Evolutionary conservation across 2,888 invertebrate genomes (phyloP).

Genomic region (Agrochola circellaris): DNA sequence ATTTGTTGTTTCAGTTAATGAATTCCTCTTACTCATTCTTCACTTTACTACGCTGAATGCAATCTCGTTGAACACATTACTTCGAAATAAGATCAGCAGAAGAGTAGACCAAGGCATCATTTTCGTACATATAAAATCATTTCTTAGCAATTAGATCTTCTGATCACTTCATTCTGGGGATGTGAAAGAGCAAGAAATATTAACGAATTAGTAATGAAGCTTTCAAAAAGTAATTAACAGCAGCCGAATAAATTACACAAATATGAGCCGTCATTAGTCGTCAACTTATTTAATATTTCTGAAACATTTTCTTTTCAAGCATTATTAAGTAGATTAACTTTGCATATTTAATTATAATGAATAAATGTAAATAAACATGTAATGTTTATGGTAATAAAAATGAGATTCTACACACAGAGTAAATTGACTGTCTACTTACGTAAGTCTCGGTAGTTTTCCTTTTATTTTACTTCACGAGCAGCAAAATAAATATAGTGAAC

Average conservation of each 20-base stretch:
- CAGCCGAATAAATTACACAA: conserved; percentile 50
- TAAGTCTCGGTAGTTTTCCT: conserved; percentile 30
- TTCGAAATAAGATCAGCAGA: background rate
- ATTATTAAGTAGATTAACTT: background rate
- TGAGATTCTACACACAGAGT: background rate
- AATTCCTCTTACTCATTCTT: conserved; percentile 84
- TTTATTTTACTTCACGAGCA: conserved; percentile 57
- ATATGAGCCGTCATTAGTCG: conserved; percentile 22
- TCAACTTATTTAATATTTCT: conserved; percentile 15
- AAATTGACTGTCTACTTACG: conserved; percentile 8
- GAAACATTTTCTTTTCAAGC: background rate
- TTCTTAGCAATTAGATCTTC: conserved; percentile 20
- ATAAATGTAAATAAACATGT: background rate
- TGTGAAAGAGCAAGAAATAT: conserved; percentile 53
- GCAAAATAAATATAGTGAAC: conserved; percentile 68
- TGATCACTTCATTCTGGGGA: background rate
- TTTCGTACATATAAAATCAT: background rate
- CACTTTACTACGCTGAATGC: conserved; percentile 81
- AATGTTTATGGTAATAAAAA: conserved; percentile 6
- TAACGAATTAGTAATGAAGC: conserved; percentile 69
- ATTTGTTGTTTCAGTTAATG: conserved; percentile 80
- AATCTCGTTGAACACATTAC: conserved; percentile 67
- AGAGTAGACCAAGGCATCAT: background rate
- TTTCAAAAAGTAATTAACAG: conserved; percentile 61
- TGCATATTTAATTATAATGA: background rate